Base-by-base conservation (phyloP, 2,113 vertebrate genomes). In the Apodemus sylvaticus region DNA sequence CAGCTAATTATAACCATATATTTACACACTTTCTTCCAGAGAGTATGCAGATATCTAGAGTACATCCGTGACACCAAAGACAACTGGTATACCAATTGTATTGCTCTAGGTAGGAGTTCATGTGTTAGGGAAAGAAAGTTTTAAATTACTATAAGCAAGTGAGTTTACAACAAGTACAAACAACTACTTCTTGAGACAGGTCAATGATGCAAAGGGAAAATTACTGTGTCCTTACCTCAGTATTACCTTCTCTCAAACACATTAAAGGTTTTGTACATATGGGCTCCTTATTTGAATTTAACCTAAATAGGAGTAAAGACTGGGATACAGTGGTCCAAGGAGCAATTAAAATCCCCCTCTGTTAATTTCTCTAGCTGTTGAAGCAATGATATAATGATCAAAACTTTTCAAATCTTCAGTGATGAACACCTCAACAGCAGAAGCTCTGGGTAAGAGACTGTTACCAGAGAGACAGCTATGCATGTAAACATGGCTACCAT, bases 171-270 rank as follows among this genome's bases (percentile, higher is more conserved):
- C 58, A 22, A 0, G 2, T 48, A 22, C 3, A 90, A 88, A 16
- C 31, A 93, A 86, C 83, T 82, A 12, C 7, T 88, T 71, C 76
- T 78, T 96, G 55, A 96, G 60, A 36, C 10, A 78, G 48, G 29
- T 24, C 51, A 90, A 93, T 19, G 3, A 89, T 51, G 4, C 14
- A 51, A 29, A 89, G 39, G 9, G 34, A 82, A 83, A 71, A 42
- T 83, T 76, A 45, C 26, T 68, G 16, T 4, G 26, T 19, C 31
- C 5, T 81, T 64, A 24, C 5, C 55, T 93, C 48, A 74, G 6
- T 55, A 58, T 39, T 90, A 68, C 51, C 24, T 87, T 66, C 42
- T 36, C 19, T 53, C 26, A 85, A 29, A 36, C 12, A 53, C 34
- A 36, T 42, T 20, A 20, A 12, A 34, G 14, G 55, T n/a, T 3